These are phyloP conservation scores for Terebella lapidaria DNA, from an alignment of 2,888 invertebrate species.

Conservation along the genomic window DNA sequence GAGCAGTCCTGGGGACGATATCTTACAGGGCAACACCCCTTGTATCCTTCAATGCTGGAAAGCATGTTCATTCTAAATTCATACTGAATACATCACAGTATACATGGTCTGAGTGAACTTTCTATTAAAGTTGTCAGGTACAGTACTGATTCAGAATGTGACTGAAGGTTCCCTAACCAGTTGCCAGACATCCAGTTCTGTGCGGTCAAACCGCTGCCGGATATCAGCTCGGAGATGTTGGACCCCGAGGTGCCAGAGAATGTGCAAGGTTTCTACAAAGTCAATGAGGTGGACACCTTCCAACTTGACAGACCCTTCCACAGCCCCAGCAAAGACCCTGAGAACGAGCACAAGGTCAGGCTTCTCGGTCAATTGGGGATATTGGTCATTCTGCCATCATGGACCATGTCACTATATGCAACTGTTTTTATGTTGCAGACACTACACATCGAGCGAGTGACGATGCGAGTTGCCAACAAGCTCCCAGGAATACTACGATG, in stretches of 20 bases:
- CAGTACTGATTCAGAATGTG: too few species aligned
- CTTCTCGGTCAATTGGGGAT: too few species aligned
- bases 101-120: too few species aligned
- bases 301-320: conserved; percentile 46
- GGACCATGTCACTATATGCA: too few species aligned
- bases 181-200: conserved; percentile 80
- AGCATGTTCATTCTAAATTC: too few species aligned
- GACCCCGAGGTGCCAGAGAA: conserved; percentile 72
- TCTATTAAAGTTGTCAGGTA: too few species aligned
- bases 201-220: conserved; percentile 84
- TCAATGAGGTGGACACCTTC: conserved; percentile 46
- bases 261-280: conserved; percentile 57
- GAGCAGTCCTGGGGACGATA: conserved; percentile 31
- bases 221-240: conserved; percentile 59
- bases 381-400: too few species aligned
- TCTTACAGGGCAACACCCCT: conserved; percentile 60
- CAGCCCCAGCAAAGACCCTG: conserved; percentile 74
- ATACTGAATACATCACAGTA: too few species aligned
- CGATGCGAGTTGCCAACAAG: conserved; percentile 35
- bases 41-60: conserved; percentile 59
- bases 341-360: conserved; percentile 66
- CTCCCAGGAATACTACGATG: conserved; percentile 49
- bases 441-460: conserved; percentile 43
- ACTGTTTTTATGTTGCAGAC: conserved; percentile 43
- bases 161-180: background rate